Percentiles rank a stretch among this genome's conserved stretches.
phyloP scores from a whole-genome alignment of 2,113 vertebrate species.

The Sturnus vulgaris region DNA sequence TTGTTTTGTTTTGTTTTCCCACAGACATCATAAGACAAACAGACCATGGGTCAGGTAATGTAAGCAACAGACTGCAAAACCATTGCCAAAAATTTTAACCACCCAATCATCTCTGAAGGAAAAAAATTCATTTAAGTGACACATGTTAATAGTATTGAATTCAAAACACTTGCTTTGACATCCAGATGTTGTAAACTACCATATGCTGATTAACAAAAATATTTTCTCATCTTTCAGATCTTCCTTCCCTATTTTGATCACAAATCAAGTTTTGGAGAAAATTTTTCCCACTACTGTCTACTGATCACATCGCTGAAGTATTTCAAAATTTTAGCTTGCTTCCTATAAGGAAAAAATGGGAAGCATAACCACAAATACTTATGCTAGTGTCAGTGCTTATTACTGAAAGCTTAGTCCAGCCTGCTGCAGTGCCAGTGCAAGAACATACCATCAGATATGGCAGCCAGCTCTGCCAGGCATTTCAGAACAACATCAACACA shows the following conservation, averaged over 20 bases:
- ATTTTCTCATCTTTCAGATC: conserved; percentile 60
- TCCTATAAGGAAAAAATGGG: conserved; percentile 78
- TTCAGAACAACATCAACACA: background rate
- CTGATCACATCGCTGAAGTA: conserved; percentile 76
- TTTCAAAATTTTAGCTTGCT: conserved; percentile 68
- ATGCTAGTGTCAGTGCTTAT: conserved; percentile 73
- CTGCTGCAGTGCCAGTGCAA: conserved; percentile 7
- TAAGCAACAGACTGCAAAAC: conserved; percentile 58
- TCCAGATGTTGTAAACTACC: conserved; percentile 66
- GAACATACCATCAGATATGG: conserved; percentile 15
- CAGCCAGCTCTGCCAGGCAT: background rate
- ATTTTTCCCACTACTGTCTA: conserved; percentile 76
- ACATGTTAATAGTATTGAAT: conserved; percentile 60
- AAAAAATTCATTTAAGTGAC: conserved; percentile 68
- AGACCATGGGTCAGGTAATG: conserved; percentile 70
- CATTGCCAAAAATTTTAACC: conserved; percentile 61
- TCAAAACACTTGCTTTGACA: conserved; percentile 66
- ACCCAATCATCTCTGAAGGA: conserved; percentile 45
- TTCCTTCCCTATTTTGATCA: conserved; percentile 69
- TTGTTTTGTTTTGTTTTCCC: conserved; percentile 61
- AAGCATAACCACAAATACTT: conserved; percentile 75
- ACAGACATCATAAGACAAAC: conserved; percentile 61
- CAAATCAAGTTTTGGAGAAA: conserved; percentile 66
- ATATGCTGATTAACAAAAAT: conserved; percentile 59
- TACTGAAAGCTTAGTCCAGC: conserved; percentile 70